These are phyloP conservation scores for Solenodon paradoxus DNA, from an alignment of 2,113 vertebrate genomes.

Conservation along the genomic window DNA sequence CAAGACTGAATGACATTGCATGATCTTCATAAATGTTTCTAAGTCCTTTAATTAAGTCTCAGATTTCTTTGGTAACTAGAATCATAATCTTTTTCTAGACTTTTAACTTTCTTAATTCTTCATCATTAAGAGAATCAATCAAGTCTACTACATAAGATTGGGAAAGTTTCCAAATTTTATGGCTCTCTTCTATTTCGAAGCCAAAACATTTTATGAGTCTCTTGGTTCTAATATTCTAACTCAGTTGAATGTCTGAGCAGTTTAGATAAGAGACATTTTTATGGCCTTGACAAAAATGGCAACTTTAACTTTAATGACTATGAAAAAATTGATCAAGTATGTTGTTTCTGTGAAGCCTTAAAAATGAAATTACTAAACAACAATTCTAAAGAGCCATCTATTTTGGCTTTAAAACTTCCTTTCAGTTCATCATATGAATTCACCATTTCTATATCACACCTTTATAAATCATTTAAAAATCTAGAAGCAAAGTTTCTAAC, in stretches of 20 bases:
- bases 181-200: slow-evolving; percentile 28
- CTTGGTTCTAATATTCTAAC: slow-evolving; percentile 69
- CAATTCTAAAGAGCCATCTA: neutral
- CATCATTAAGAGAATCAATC: neutral
- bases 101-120: neutral
- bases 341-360: slow-evolving; percentile 38
- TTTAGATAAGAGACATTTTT: slow-evolving; percentile 67
- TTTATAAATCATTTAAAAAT: neutral
- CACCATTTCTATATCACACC: neutral
- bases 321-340: slow-evolving; percentile 66
- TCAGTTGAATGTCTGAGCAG: slow-evolving; percentile 50
- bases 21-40: neutral
- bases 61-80: neutral
- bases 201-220: slow-evolving; percentile 61
- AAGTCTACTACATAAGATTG: neutral
- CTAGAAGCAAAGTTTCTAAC: neutral
- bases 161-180: slow-evolving; percentile 55
- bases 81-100: neutral
- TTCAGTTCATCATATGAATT: neutral
- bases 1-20: neutral
- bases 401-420: slow-evolving; percentile 7
- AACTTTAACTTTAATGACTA: slow-evolving; percentile 69
- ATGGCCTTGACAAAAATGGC: slow-evolving; percentile 65
- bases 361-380: slow-evolving; percentile 42
- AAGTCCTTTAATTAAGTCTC: neutral